Percentiles rank a stretch among this genome's conserved stretches.
Conservation (phyloP, 2,888 invertebrate genomes). For the Synanthedon tipuliformis region DNA sequence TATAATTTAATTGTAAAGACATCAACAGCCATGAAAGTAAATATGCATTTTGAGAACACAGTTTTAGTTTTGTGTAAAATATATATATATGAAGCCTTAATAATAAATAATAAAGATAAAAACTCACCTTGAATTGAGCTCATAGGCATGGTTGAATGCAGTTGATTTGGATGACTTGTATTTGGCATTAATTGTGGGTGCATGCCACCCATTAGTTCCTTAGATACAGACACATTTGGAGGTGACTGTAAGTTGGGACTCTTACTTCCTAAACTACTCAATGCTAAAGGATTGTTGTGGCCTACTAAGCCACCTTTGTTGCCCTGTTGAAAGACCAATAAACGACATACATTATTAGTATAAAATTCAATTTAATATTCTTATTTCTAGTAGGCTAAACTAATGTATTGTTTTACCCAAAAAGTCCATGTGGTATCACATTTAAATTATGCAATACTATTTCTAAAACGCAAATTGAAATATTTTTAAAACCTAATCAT, state of each 20-base stretch:
- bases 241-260: slow-evolving; percentile 88
- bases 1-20: too few species aligned
- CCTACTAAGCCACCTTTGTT: slow-evolving; percentile 78
- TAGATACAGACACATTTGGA: slow-evolving; percentile 84
- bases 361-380: neutral
- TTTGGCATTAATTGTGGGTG: slow-evolving; percentile 81
- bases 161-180: slow-evolving; percentile 75
- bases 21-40: too few species aligned
- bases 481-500: too few species aligned
- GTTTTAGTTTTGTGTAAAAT: too few species aligned
- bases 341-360: slow-evolving; percentile 45
- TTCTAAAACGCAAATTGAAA: too few species aligned
- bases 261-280: slow-evolving; percentile 83
- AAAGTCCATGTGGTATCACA: too few species aligned
- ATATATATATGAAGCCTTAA: neutral
- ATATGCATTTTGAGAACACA: too few species aligned
- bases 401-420: too few species aligned
- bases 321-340: slow-evolving; percentile 72
- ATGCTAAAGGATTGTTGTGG: slow-evolving; percentile 78
- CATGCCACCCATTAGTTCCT: slow-evolving; percentile 79
- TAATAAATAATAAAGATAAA: neutral
- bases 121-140: slow-evolving; percentile 76
- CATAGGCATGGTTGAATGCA: slow-evolving; percentile 74
- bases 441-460: too few species aligned
- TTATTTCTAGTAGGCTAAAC: too few species aligned